Evolutionary conservation across 1,140 invertebrate species (phyloP).

Genomic region (Diabrotica virgifera): DNA sequence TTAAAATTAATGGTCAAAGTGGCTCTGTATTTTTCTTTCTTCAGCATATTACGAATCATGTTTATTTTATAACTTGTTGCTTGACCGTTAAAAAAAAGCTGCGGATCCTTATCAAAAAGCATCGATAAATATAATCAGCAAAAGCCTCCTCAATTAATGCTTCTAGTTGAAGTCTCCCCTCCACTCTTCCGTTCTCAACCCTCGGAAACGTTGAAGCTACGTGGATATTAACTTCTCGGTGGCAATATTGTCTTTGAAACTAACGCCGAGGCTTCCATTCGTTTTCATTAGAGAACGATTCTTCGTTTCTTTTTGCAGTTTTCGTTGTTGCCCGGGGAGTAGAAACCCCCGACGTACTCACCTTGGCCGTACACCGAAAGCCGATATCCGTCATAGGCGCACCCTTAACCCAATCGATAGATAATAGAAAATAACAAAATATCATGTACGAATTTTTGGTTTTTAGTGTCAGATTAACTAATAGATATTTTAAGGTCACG

Average conservation of each 20-base stretch:
- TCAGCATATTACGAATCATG: too few species aligned
- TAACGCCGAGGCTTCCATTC: slow-evolving; percentile 18
- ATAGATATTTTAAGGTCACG: too few species aligned
- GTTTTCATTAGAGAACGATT: slow-evolving; percentile 24
- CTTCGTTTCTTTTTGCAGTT: slow-evolving; percentile 14
- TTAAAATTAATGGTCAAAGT: too few species aligned
- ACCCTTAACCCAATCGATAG: not conserved
- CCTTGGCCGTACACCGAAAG: slow-evolving; percentile 8
- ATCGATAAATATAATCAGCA: too few species aligned
- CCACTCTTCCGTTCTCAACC: not conserved
- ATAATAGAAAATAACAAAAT: too few species aligned
- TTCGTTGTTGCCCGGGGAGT: not conserved
- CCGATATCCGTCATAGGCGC: not conserved
- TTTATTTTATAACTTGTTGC: too few species aligned
- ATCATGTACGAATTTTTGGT: too few species aligned
- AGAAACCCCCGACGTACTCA: slow-evolving; percentile 4
- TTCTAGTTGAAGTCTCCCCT: not conserved
- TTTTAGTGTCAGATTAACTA: too few species aligned
- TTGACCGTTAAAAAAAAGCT: too few species aligned
- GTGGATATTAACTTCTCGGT: slow-evolving; percentile 12
- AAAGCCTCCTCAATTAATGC: too few species aligned
- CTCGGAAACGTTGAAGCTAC: not conserved
- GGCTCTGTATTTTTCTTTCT: too few species aligned
- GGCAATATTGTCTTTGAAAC: slow-evolving; percentile 21
- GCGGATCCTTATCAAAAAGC: too few species aligned